Conservation (phyloP, 2,113 vertebrate species). For the Erpornis zantholeuca region DNA sequence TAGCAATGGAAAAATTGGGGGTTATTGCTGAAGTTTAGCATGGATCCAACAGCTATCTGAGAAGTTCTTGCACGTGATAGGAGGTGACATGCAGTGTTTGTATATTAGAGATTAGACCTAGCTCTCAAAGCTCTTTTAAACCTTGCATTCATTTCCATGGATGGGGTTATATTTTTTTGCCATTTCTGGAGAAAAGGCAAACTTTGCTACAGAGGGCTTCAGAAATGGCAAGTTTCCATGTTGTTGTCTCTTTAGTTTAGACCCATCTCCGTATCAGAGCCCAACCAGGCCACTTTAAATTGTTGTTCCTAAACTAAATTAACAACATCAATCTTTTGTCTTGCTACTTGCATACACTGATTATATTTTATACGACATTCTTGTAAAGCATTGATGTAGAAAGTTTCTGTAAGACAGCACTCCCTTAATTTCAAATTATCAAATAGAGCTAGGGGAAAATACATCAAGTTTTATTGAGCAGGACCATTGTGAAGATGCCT, state of each 20-base stretch:
- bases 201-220: neutral
- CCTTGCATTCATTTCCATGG: neutral
- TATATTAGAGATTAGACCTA: neutral
- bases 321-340: neutral
- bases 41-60: neutral
- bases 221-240: neutral
- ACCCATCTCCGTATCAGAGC: neutral
- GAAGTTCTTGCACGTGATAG: neutral
- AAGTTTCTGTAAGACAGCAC: neutral
- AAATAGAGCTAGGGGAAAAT: neutral
- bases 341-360: neutral
- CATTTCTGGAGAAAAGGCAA: neutral
- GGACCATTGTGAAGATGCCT: neutral
- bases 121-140: neutral
- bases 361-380: neutral
- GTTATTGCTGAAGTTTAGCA: neutral
- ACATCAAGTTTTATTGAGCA: neutral
- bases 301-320: neutral
- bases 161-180: neutral
- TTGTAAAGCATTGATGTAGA: neutral
- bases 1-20: neutral
- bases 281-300: neutral
- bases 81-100: neutral
- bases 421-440: constrained; percentile 16
- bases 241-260: neutral